Evolutionary conservation across 2,888 invertebrate genomes (phyloP).

Genomic region (Pseudococcus jackbeardsleyi): DNA sequence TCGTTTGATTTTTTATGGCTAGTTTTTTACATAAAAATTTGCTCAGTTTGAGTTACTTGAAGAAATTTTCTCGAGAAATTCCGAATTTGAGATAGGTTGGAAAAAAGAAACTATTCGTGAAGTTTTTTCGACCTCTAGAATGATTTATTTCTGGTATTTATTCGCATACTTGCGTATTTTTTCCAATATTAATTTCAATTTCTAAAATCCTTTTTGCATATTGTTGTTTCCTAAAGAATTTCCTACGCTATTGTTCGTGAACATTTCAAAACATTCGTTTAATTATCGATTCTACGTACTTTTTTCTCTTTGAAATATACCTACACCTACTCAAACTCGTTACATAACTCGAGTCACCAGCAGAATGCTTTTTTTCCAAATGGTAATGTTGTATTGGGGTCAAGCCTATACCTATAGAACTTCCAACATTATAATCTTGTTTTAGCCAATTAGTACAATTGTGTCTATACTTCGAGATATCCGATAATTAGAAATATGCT

Average conservation of each 20-base stretch:
- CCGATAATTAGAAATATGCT: neutral
- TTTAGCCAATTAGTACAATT: conserved; percentile 20
- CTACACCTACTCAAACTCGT: neutral
- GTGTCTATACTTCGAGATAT: neutral
- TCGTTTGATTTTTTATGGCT: neutral
- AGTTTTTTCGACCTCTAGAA: too few species aligned
- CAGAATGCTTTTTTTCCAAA: conserved; percentile 12
- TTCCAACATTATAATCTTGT: conserved; percentile 18
- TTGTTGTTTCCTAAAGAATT: neutral
- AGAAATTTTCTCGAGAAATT: too few species aligned
- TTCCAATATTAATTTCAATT: neutral
- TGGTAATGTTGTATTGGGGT: conserved; percentile 6
- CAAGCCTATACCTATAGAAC: conserved; percentile 42
- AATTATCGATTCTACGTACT: neutral
- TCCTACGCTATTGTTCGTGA: neutral
- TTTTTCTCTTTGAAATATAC: neutral
- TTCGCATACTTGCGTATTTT: neutral
- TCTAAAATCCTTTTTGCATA: neutral
- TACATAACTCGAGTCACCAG: neutral
- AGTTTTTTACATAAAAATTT: neutral
- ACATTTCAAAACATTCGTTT: neutral
- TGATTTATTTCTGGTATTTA: too few species aligned
- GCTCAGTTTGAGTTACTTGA: too few species aligned
- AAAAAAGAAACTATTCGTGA: too few species aligned
- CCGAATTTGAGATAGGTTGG: too few species aligned